Conservation (phyloP, 2,888 invertebrate genomes). For the Thalpophila matura region DNA sequence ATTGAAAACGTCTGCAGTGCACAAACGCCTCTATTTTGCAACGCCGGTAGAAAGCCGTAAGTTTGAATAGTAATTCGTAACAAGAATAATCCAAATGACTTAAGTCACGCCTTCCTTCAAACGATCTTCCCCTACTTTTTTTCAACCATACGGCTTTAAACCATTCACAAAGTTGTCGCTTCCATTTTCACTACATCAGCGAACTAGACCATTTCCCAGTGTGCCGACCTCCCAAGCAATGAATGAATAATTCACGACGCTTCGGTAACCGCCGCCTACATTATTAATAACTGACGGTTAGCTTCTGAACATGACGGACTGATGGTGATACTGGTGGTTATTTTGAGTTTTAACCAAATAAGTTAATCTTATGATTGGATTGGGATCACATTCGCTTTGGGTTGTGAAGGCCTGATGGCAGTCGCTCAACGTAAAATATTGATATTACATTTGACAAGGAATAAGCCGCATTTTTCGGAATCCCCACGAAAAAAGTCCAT, state of each 20-base stretch:
- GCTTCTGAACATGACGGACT: conserved; percentile 29
- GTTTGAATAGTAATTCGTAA: too few relatives aligned
- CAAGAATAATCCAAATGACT: too few relatives aligned
- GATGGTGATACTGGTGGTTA: conserved; percentile 16
- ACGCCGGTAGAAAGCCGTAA: too few relatives aligned
- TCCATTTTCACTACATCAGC: conserved; percentile 12
- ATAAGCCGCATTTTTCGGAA: too few relatives aligned
- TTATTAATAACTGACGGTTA: conserved; percentile 61
- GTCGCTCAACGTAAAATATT: too few relatives aligned
- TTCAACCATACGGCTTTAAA: not conserved
- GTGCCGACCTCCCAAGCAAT: conserved; percentile 76
- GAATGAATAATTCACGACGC: conserved; percentile 77
- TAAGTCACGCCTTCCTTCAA: not conserved
- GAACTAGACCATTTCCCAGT: conserved; percentile 65
- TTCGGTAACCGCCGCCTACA: conserved; percentile 67
- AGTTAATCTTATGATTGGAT: not conserved
- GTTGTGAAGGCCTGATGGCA: too few relatives aligned
- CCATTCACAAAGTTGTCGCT: not conserved
- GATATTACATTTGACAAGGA: too few relatives aligned
- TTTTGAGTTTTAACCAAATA: not conserved
- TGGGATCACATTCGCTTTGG: too few relatives aligned
- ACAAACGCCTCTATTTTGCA: too few relatives aligned
- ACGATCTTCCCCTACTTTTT: not conserved
- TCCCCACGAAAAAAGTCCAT: too few relatives aligned
- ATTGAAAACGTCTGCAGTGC: too few relatives aligned